Base-by-base conservation (phyloP, 2,113 vertebrate genomes). In the Propithecus coquereli region DNA sequence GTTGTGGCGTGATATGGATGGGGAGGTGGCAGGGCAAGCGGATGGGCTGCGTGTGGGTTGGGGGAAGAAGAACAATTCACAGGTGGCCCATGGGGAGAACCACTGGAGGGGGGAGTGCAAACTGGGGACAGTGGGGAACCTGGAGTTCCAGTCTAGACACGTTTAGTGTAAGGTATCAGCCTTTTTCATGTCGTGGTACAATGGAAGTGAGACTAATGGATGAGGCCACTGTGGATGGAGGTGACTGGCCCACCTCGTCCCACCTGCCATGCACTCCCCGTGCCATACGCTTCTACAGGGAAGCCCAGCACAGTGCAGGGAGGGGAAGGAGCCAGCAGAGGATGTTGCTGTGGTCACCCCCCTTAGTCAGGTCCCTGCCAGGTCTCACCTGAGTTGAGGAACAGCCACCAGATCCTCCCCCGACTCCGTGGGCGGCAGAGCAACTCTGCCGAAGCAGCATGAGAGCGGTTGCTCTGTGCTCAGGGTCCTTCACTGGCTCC, bases 391-490 rank as follows among this genome's bases (percentile, higher is more conserved):
- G 63, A 37, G 34, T 30, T 32, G 5, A 17, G 54, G 37, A 57
- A 5, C 37, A 47, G 79, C 32, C 7, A 2, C 27, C 45, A 80
- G 68, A 2, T 45, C 40, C 8, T 27, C 43, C 43, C 57, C 27
- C 0, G 1, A 13, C 45, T 5, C 43, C 1, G 3, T 12, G 1
- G 23, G 34, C 23, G 11, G 34, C 90, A 54, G 6, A 3, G 23
- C 34, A 14, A 1, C 9, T 61, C 17, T 37, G 74, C 61, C 37
- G 13, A 50, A 13, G 52, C 18, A 6, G 52, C n/a, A 8, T 10
- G 61, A 30, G 18, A 34, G 2, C 8, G 25, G 27, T 12, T 34
- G 8, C 3, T 0, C 2, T 0, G 1, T 13, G 23, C 43, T 50
- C 17, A 80, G 17, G 2, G 84, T 4, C 45, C 81, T 40, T 16